A percentile compares a stretch with the other conserved stretches of the same genome.
These are phyloP conservation scores for Halictus ligatus DNA, from an alignment of 2,888 invertebrate species.

Conservation along the genomic window DNA sequence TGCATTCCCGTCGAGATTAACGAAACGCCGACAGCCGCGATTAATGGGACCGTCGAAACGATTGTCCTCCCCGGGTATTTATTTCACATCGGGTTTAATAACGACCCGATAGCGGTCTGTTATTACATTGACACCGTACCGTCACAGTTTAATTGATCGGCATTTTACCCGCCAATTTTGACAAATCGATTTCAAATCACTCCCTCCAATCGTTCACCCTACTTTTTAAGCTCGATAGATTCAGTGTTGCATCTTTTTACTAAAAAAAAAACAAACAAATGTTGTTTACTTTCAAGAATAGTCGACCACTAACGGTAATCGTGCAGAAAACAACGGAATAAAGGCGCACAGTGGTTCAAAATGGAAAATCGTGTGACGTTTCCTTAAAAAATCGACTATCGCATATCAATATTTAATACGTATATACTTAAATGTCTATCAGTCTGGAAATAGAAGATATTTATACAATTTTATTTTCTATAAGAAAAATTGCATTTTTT, in stretches of 20 bases:
- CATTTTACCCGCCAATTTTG: neutral
- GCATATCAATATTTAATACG: too few species aligned
- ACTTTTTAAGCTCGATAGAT: neutral
- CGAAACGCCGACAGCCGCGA: conserved; percentile 69
- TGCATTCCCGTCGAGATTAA: conserved; percentile 70
- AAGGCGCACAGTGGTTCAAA: too few species aligned
- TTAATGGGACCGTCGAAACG: conserved; percentile 62
- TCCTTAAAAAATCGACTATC: too few species aligned
- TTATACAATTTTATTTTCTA: too few species aligned
- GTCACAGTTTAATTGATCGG: conserved; percentile 12
- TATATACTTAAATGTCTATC: too few species aligned
- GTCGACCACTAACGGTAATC: neutral
- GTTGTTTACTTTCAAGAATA: neutral
- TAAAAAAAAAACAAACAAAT: too few species aligned
- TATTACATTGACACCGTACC: conserved; percentile 1
- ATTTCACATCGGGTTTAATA: conserved; percentile 36
- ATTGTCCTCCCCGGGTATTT: conserved; percentile 45
- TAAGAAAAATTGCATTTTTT: too few species aligned
- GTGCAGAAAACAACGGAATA: neutral
- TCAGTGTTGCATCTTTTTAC: too few species aligned
- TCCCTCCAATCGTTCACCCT: neutral
- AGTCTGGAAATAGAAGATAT: too few species aligned
- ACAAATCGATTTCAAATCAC: neutral
- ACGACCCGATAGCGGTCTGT: neutral
- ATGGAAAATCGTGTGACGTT: too few species aligned